A percentile compares a stretch with the other conserved stretches of the same genome.
phyloP scores from a whole-genome alignment of 2,888 invertebrate species.

The Minunthozetes semirufus region DNA sequence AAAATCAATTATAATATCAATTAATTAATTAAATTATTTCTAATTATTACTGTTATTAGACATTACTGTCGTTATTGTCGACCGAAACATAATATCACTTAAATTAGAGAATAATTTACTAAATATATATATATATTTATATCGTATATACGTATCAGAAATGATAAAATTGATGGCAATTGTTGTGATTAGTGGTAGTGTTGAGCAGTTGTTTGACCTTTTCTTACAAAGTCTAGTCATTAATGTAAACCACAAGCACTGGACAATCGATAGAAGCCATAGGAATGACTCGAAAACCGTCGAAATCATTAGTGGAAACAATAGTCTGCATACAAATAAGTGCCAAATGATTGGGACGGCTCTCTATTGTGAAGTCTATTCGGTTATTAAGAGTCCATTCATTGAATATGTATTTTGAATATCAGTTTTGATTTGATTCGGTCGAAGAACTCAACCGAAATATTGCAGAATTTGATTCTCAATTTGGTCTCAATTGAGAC shows the following conservation, averaged over 20 bases:
- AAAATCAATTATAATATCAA: background rate
- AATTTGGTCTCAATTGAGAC: background rate
- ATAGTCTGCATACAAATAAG: background rate
- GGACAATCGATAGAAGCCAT: background rate
- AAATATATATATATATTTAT: background rate
- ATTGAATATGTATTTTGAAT: background rate
- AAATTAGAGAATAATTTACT: background rate
- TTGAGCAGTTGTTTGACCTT: slow-evolving; percentile 29
- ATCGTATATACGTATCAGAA: background rate
- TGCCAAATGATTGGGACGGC: background rate
- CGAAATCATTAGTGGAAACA: background rate
- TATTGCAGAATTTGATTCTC: slow-evolving; percentile 6
- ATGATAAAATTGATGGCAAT: slow-evolving; percentile 27
- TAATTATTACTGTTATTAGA: background rate
- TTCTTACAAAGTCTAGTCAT: background rate
- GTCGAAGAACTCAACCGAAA: background rate
- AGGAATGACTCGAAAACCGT: background rate
- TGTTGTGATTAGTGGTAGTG: slow-evolving; percentile 10
- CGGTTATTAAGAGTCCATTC: slow-evolving; percentile 6
- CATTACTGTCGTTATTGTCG: background rate
- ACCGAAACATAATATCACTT: background rate
- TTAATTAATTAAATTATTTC: background rate
- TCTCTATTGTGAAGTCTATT: background rate
- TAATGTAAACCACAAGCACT: slow-evolving; percentile 4
- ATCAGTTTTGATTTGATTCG: slow-evolving; percentile 3